Conservation (phyloP, 2,113 vertebrate species). For the Calidris pygmaea region DNA sequence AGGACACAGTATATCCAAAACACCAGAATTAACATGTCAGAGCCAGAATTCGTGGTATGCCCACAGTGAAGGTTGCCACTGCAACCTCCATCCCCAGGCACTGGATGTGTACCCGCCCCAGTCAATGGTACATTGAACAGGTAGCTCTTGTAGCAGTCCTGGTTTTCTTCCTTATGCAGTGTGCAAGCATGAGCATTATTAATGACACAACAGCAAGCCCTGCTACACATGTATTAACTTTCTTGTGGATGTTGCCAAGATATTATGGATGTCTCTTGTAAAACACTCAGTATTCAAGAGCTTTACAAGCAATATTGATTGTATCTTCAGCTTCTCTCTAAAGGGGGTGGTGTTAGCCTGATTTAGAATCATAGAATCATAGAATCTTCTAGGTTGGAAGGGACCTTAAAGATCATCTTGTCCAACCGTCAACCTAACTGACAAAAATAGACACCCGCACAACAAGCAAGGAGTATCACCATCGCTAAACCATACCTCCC, state of each 20-base stretch:
- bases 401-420: no score
- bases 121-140: background rate
- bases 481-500: no score
- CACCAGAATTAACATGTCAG: background rate
- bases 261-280: background rate
- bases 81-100: background rate
- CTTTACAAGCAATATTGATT: background rate
- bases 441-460: no score
- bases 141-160: background rate
- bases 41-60: background rate
- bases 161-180: background rate
- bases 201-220: background rate
- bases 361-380: no score
- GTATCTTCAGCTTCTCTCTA: background rate
- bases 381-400: no score
- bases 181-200: background rate
- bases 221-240: background rate
- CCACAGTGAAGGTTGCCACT: background rate
- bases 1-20: background rate
- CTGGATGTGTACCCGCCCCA: rapidly evolving
- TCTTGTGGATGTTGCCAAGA: background rate
- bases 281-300: background rate
- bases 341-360: background rate
- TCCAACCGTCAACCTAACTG: no score
- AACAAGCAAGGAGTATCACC: no score